Conservation (phyloP, 2,113 vertebrate genomes). For the Grus americana region DNA sequence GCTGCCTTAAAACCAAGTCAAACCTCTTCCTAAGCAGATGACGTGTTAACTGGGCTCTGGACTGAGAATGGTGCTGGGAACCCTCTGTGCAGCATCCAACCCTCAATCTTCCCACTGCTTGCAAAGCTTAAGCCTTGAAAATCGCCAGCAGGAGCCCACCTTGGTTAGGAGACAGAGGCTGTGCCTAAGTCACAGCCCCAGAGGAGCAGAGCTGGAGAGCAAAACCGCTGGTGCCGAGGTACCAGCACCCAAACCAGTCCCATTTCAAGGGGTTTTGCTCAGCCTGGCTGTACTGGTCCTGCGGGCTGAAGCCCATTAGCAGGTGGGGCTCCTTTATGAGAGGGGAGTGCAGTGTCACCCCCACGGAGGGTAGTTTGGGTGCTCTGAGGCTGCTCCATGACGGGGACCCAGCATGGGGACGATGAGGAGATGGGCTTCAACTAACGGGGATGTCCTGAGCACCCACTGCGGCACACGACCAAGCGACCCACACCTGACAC, state of each 20-base stretch:
- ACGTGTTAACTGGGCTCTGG: neutral
- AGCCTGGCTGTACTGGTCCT: neutral
- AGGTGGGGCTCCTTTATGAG: neutral
- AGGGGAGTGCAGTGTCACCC: neutral
- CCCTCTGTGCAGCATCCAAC: neutral
- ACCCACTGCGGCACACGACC: neutral
- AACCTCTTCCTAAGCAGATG: neutral
- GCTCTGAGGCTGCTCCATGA: neutral
- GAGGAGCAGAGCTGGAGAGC: neutral
- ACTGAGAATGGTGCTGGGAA: neutral
- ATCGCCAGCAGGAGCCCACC: neutral
- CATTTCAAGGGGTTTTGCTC: neutral
- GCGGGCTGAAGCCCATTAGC: neutral
- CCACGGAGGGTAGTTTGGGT: neutral
- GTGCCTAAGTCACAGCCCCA: neutral
- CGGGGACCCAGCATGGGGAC: rapidly evolving
- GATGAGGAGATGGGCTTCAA: neutral
- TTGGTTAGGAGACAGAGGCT: neutral
- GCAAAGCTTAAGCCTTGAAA: neutral
- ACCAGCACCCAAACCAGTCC: neutral
- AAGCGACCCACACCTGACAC: rapidly evolving
- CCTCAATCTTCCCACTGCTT: neutral
- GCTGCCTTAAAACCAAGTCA: neutral
- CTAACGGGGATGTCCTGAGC: rapidly evolving
- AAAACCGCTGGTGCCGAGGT: neutral